Conservation (phyloP, 2,113 vertebrate species). For the Protobothrops mucrosquamatus region DNA sequence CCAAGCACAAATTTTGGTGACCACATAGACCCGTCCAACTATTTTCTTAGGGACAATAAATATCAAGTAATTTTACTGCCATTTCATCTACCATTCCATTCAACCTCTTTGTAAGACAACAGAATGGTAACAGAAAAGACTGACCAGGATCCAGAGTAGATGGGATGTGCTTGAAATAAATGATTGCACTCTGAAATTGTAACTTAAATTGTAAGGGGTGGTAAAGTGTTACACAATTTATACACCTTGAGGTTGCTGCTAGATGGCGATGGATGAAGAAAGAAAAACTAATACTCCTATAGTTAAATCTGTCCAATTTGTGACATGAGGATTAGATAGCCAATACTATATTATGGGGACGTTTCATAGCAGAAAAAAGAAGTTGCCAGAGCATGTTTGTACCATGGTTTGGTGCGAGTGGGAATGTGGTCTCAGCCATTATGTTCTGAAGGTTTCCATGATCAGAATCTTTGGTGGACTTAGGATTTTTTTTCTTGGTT, state of each 20-base stretch:
- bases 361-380: background rate
- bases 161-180: background rate
- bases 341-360: background rate
- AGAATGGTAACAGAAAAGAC: background rate
- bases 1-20: background rate
- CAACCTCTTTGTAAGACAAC: background rate
- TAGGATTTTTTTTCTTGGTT: background rate
- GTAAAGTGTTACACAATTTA: background rate
- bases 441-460: background rate
- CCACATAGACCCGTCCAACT: background rate
- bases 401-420: background rate
- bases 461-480: background rate
- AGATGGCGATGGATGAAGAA: background rate
- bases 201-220: background rate
- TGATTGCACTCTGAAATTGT: background rate
- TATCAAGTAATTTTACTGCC: background rate
- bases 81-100: background rate
- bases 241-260: background rate
- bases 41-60: background rate
- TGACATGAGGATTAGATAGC: background rate
- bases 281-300: background rate
- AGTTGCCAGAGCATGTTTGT: background rate
- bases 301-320: background rate
- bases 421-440: background rate
- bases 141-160: background rate